Base-by-base conservation (phyloP, 2,113 vertebrate genomes). In the Caretta caretta region DNA sequence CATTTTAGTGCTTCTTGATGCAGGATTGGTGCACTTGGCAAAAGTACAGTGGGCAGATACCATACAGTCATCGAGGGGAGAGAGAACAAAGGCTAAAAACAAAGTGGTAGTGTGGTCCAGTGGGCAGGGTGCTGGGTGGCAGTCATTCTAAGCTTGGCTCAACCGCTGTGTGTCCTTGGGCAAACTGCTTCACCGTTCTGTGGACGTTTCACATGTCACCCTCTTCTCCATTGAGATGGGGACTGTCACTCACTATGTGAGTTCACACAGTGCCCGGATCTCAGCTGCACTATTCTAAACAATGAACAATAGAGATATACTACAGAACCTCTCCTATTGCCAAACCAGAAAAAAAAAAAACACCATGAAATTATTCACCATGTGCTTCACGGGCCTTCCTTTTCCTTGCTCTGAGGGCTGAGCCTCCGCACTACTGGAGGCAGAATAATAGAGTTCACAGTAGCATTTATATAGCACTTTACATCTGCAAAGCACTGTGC, bases 241-340 rank as follows among this genome's bases (percentile, higher is more conserved):
- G 17, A 24, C 6, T 80, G 84, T 57, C 0, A 0, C 0, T 75
- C n/a, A 72, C 13, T 50, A 22, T 10, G 20, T 1, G 11, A 0
- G 0, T 62, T 83, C 35, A 2, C 49, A 86, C 0, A 0, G 9
- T 2, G 1, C 1, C 1, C 2, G 81, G 54, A 82, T 3, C n/a
- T 90, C 69, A 92, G 42, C 24, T 87, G 69, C 0, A 1, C 24
- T 84, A 27, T 13, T 62, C 19, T 82, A 69, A 90, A 8, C 48
- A 56, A 69, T 2, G 3, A 89, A 49, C 48, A 86, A 42, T 1
- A 25, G 16, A 90, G 76, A 76, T 56, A 86, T 0, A 42, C 62
- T 35, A 16, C 8, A 65, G 38, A 38, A 0, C 48, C 10, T 84
- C 87, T 59, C 88, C 24, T 29, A 49, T 4, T 53, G 46, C 56